These are phyloP conservation scores for Centruroides vittatus DNA, from an alignment of 1,140 invertebrate genomes.

Conservation along the genomic window DNA sequence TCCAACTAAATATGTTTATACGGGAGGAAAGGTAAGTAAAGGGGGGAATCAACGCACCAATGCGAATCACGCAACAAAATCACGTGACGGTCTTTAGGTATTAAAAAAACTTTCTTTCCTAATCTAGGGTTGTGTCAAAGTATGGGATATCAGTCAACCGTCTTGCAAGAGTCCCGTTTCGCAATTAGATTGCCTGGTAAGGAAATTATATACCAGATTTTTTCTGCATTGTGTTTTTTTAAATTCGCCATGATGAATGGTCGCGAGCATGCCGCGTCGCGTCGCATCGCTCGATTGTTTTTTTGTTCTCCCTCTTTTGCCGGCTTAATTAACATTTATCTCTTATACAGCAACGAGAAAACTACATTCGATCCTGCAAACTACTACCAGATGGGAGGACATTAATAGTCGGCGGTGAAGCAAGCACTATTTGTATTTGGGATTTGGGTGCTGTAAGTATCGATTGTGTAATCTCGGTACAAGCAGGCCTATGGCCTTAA, in stretches of 20 bases:
- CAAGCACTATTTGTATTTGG: conserved; percentile 90
- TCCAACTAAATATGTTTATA: conserved; percentile 88
- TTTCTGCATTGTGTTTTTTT: too few species aligned
- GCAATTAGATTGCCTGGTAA: conserved; percentile 81
- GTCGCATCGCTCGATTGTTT: too few species aligned
- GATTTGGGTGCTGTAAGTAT: conserved; percentile 50
- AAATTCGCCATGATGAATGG: too few species aligned
- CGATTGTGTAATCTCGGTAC: too few species aligned
- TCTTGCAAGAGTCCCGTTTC: conserved; percentile 67
- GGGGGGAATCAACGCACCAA: too few species aligned
- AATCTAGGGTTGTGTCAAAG: conserved; percentile 69
- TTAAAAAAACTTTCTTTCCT: neutral
- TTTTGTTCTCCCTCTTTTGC: too few species aligned
- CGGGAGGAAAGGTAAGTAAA: conserved; percentile 63
- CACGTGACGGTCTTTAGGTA: too few species aligned
- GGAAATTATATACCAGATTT: conserved; percentile 19
- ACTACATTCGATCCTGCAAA: conserved; percentile 95
- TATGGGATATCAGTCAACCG: conserved; percentile 66
- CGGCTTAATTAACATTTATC: neutral
- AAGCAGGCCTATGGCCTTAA: too few species aligned
- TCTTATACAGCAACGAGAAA: conserved; percentile 49
- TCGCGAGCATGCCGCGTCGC: too few species aligned
- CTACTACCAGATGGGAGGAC: conserved; percentile 89
- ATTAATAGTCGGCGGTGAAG: conserved; percentile 92
- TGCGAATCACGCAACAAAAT: too few species aligned